phyloP scores from a whole-genome alignment of 2,113 vertebrate species.

The Mormyrus iriodes region DNA sequence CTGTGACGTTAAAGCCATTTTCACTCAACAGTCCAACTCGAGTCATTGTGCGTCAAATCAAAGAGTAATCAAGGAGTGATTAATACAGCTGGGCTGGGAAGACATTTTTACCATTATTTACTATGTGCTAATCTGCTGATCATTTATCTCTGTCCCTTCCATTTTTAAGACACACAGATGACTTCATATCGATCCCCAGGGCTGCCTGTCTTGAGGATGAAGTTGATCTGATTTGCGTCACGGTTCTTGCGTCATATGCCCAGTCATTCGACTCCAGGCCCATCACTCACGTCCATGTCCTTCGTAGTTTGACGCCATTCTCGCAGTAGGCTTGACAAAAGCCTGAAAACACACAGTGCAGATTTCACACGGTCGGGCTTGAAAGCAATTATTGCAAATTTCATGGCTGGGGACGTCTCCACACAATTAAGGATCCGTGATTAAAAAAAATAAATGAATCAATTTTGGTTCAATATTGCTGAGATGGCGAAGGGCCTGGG shows the following conservation, averaged over 20 bases:
- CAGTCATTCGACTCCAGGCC: background rate
- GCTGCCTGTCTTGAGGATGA: background rate
- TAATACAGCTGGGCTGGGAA: background rate
- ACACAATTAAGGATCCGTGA: conserved; percentile 31
- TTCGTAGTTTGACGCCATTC: background rate
- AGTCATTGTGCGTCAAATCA: background rate
- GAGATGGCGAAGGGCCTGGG: background rate
- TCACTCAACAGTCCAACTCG: background rate
- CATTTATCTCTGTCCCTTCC: background rate
- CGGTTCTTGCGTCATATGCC: background rate
- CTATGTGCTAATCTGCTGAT: background rate
- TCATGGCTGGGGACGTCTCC: conserved; percentile 30
- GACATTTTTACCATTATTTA: background rate
- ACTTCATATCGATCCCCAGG: background rate
- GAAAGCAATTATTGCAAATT: conserved; percentile 18
- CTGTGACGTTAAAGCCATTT: background rate
- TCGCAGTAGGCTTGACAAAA: background rate
- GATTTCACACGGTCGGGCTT: background rate
- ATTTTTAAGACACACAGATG: background rate
- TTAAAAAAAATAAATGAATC: background rate
- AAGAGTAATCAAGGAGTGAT: background rate
- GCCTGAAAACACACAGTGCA: background rate
- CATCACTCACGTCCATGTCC: background rate
- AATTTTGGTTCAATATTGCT: background rate
- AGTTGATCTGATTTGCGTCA: background rate